phyloP scores from a whole-genome alignment of 2,113 vertebrate genomes.

The Drymodes brunneopygia region DNA sequence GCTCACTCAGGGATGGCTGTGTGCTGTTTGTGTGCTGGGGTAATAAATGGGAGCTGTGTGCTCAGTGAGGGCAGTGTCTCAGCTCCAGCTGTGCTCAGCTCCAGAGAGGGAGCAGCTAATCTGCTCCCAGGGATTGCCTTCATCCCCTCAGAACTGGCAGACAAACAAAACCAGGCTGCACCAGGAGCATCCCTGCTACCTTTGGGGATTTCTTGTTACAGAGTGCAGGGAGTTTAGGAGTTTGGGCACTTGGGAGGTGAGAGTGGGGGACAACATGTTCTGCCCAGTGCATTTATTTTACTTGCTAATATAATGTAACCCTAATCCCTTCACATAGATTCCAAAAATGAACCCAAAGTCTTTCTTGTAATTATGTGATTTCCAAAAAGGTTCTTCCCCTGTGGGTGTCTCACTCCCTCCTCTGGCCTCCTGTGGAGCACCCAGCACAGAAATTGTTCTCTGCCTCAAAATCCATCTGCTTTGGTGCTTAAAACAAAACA shows the following conservation, averaged over 20 bases:
- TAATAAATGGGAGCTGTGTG: not conserved
- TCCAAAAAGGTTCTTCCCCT: not conserved
- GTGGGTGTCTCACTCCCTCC: not conserved
- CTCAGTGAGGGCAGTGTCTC: not conserved
- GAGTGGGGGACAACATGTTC: not conserved
- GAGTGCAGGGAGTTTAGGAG: not conserved
- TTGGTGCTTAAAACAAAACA: not conserved
- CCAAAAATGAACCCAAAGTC: not conserved
- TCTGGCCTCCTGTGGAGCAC: not conserved
- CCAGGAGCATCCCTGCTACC: fast-evolving
- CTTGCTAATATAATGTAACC: too few species aligned
- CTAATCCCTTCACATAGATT: not conserved
- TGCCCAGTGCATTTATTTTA: not conserved
- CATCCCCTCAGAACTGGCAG: not conserved
- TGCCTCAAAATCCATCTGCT: not conserved
- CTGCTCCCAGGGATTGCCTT: not conserved
- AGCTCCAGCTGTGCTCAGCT: not conserved
- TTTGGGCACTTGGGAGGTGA: too few species aligned
- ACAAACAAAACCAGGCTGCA: not conserved
- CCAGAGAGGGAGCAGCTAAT: not conserved
- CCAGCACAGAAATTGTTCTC: not conserved
- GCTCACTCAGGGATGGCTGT: not conserved
- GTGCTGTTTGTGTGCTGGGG: not conserved
- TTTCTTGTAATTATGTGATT: not conserved
- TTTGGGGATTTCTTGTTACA: not conserved